Base-by-base conservation (phyloP, 2,797 vertebrate species). In the Danio albolineatus region DNA sequence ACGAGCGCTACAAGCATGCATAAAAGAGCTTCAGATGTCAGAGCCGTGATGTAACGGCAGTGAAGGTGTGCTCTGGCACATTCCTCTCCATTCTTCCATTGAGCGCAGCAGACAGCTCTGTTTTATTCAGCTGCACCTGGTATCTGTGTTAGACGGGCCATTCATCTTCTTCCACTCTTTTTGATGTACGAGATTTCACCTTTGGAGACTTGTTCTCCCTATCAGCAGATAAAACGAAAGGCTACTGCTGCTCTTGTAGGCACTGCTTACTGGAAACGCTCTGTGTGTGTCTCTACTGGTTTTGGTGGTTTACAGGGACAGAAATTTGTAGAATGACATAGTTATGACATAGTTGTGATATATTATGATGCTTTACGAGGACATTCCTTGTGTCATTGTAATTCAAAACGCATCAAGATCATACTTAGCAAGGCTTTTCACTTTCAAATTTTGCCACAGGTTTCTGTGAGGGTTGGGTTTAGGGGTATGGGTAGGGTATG, bases 151-250 rank as follows among this genome's bases (percentile, higher is more conserved):
- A 57, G 82, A 61, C 51, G 78, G 57, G 59, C 56, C 60, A 79
- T 79, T 79, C 75, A 73, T 81, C 82, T 76, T 28, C 16, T 46
- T 57, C n/a, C 75, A 66, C 72, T 72, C 67, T 36, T 74, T 86
- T 83, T 86, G 81, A 86, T 83, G 66, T 78, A 17, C 44, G 19
- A 60, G 76, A 83, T 76, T 84, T 73, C 60, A 71, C 69, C 73
- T 75, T 86, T 54, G 66, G 79, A 70, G 70, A 39, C 67, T 76
- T 62, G 28, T 17, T 67, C 67, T 51, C 57, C 60, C 71, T 59
- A 54, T 71, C 59, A 39, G 16, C 17, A 81, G 84, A 85, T 75
- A 83, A 60, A 70, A 21, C 66, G 10, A 53, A 57, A 53, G 73
- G 38, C 71, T 65, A 19, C 57, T 62, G 56, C 54, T 73, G 67